phyloP scores from a whole-genome alignment of 2,113 vertebrate species.

The Phylloscopus trochiloides region DNA sequence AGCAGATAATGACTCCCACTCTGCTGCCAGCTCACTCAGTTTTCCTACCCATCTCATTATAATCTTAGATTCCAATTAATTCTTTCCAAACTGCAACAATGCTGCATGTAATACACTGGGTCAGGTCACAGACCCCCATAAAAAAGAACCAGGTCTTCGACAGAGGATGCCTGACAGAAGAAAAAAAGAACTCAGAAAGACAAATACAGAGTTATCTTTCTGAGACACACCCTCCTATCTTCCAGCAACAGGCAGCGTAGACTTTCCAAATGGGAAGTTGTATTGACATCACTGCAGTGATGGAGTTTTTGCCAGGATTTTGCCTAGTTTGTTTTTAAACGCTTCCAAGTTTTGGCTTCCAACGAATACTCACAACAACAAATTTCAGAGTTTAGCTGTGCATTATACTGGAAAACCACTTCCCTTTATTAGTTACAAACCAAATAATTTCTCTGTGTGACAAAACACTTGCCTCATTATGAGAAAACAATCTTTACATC shows the following conservation, averaged over 20 bases:
- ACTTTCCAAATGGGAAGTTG: neutral
- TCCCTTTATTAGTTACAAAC: neutral
- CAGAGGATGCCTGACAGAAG: neutral
- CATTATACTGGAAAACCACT: neutral
- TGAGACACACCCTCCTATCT: neutral
- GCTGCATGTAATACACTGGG: fast-evolving
- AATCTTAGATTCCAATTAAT: neutral
- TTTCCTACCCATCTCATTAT: neutral
- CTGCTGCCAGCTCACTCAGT: fast-evolving
- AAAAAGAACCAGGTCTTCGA: neutral
- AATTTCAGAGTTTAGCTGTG: neutral
- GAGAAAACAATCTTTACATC: neutral
- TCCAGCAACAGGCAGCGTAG: neutral
- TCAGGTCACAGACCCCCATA: neutral
- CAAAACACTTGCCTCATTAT: neutral
- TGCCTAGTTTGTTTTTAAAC: neutral
- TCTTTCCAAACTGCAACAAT: neutral
- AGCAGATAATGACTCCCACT: neutral
- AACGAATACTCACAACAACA: neutral
- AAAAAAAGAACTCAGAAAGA: neutral
- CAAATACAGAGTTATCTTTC: neutral
- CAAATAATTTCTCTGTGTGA: neutral
- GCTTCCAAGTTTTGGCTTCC: neutral
- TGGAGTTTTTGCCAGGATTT: neutral
- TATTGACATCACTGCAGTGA: neutral